phyloP scores from a whole-genome alignment of 2,113 vertebrate species.

The Callocephalon fimbriatum region DNA sequence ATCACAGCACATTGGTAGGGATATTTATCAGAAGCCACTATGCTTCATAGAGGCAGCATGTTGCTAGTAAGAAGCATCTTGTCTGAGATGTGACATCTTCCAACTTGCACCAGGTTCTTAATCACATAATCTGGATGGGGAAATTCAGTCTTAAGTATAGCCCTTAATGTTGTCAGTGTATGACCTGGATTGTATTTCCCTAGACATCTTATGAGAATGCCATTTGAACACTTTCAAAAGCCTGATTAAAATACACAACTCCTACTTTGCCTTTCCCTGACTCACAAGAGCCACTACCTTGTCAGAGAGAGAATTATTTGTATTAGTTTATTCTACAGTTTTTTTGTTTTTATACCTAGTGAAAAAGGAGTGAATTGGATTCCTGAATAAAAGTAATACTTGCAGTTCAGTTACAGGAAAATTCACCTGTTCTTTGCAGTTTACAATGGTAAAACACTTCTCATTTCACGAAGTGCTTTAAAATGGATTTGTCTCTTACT shows the following conservation, averaged over 20 bases:
- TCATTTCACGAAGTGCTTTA: neutral
- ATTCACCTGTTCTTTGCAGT: neutral
- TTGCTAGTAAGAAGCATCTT: neutral
- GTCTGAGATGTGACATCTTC: neutral
- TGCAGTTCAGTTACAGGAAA: neutral
- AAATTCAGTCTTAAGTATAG: neutral
- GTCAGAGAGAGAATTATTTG: neutral
- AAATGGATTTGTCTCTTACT: neutral
- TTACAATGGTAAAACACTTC: neutral
- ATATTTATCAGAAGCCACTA: rapidly evolving
- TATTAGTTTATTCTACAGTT: neutral
- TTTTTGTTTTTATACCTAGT: neutral
- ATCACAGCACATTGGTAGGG: neutral
- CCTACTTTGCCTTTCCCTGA: neutral
- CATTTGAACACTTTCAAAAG: neutral
- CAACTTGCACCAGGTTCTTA: neutral
- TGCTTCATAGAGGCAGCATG: rapidly evolving
- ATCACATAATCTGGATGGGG: neutral
- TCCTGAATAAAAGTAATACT: neutral
- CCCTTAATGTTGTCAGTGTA: neutral
- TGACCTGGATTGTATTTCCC: neutral
- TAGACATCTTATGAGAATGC: neutral
- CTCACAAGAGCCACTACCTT: neutral
- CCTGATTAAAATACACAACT: neutral
- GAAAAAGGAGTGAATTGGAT: neutral